Evolutionary conservation across 2,113 vertebrate genomes (phyloP).

Genomic region (Osmerus eperlanus): DNA sequence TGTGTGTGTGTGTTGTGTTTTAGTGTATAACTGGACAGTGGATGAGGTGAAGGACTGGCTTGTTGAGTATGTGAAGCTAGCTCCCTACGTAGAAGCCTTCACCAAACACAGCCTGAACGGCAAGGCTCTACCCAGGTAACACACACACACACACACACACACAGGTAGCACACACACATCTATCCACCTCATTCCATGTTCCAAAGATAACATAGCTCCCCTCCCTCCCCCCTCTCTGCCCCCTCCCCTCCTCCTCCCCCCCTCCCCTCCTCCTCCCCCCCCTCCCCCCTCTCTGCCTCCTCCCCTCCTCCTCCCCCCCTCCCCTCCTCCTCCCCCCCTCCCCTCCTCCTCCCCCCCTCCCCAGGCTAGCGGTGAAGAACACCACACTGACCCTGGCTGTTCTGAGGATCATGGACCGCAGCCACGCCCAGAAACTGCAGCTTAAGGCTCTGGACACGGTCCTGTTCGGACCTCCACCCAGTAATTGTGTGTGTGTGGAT

Average conservation of each 20-base stretch:
- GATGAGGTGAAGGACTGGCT: slow-evolving; percentile 89
- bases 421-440: slow-evolving; percentile 92
- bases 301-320: background rate
- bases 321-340: background rate
- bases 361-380: slow-evolving; percentile 79
- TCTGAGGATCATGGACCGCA: slow-evolving; percentile 86
- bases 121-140: slow-evolving; percentile 86
- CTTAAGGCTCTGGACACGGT: slow-evolving; percentile 91
- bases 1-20: slow-evolving; percentile 18
- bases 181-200: background rate
- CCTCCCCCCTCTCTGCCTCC: background rate
- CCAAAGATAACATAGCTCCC: background rate
- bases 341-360: background rate
- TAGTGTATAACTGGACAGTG: slow-evolving; percentile 92
- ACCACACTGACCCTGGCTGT: slow-evolving; percentile 77
- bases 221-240: background rate
- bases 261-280: background rate
- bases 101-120: slow-evolving; percentile 82
- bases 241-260: background rate
- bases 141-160: slow-evolving; percentile 13
- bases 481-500: background rate
- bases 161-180: slow-evolving; percentile 8
- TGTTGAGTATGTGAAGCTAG: slow-evolving; percentile 81
- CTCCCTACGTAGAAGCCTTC: slow-evolving; percentile 87
- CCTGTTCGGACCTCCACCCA: slow-evolving; percentile 85